These are phyloP conservation scores for Amblyjoppa fuscipennis DNA, from an alignment of 2,888 invertebrate genomes.

Conservation along the genomic window DNA sequence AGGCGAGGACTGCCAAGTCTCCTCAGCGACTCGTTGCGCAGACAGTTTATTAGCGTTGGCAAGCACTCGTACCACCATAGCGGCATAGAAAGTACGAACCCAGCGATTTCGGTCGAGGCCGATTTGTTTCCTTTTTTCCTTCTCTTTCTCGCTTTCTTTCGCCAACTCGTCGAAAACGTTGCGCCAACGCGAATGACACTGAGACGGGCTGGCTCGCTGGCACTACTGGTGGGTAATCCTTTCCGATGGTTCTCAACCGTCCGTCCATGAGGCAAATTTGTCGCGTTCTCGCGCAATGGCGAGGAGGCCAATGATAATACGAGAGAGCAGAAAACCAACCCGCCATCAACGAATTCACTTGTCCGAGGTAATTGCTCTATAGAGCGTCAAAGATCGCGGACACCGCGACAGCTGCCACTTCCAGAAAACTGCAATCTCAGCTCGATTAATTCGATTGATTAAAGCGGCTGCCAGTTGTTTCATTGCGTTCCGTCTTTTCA, in stretches of 20 bases:
- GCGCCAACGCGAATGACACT: conserved; percentile 57
- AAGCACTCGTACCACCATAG: conserved; percentile 43
- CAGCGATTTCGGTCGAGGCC: conserved; percentile 66
- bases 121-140: conserved; percentile 49
- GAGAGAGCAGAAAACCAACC: no score
- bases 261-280: neutral
- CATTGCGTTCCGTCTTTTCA: conserved; percentile 20
- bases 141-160: conserved; percentile 54
- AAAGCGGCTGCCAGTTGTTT: conserved; percentile 45
- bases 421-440: neutral
- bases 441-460: conserved; percentile 32
- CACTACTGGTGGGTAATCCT: conserved; percentile 28
- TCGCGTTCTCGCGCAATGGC: neutral
- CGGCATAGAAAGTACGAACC: conserved; percentile 60
- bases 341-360: neutral
- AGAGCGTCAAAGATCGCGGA: no score
- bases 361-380: no score
- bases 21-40: conserved; percentile 22
- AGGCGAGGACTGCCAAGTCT: neutral
- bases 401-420: no score
- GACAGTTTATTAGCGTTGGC: conserved; percentile 54
- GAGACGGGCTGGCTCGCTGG: neutral
- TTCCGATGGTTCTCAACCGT: conserved; percentile 48
- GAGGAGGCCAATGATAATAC: neutral
- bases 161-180: conserved; percentile 57